phyloP scores from a whole-genome alignment of 2,113 vertebrate genomes.

The Cephalopholis sonnerati region DNA sequence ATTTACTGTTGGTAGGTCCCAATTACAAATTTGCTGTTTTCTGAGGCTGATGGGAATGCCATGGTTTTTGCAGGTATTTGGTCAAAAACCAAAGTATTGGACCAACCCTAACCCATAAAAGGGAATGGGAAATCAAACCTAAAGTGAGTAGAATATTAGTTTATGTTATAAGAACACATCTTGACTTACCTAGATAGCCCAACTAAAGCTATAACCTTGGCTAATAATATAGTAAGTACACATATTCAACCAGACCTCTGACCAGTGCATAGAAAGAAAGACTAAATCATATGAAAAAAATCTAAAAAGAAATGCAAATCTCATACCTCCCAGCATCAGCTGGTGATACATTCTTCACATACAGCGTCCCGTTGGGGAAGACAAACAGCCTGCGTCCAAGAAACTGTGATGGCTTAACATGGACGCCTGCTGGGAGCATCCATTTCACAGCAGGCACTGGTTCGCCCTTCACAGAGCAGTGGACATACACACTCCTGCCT shows the following conservation, averaged over 20 bases:
- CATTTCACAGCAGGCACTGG: slow-evolving; percentile 83
- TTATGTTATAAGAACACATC: background rate
- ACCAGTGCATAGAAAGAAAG: background rate
- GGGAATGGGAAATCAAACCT: background rate
- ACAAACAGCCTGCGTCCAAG: slow-evolving; percentile 81
- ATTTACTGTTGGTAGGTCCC: background rate
- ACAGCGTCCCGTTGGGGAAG: slow-evolving; percentile 86
- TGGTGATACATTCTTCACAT: slow-evolving; percentile 74
- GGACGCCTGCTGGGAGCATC: slow-evolving; percentile 78
- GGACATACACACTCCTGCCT: slow-evolving; percentile 80
- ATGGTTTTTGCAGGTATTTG: background rate
- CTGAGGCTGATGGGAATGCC: background rate
- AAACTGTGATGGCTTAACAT: slow-evolving; percentile 84
- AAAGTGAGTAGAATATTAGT: background rate
- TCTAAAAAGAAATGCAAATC: background rate
- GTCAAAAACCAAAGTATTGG: background rate
- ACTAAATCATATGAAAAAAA: background rate
- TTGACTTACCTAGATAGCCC: background rate
- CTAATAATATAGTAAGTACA: no score
- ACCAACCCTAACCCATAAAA: slow-evolving; percentile 1
- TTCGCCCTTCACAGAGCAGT: slow-evolving; percentile 84
- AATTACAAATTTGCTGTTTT: background rate
- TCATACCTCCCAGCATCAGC: slow-evolving; percentile 80
- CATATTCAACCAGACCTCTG: background rate
- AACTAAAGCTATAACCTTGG: background rate